phyloP scores from a whole-genome alignment of 2,797 vertebrate genomes.

The Meda fulgida region DNA sequence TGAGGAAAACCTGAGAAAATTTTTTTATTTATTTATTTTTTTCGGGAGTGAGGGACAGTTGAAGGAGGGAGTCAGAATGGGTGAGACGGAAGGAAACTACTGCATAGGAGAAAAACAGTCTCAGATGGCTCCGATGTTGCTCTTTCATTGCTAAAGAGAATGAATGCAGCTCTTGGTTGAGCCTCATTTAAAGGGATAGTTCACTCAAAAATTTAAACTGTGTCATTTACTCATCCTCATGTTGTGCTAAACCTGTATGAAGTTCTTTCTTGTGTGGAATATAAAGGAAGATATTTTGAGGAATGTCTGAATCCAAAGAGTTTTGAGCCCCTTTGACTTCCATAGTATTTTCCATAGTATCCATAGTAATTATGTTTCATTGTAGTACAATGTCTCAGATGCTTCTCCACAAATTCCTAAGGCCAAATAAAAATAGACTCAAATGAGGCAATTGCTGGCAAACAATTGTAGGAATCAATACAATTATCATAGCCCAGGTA shows the following conservation, averaged over 20 bases:
- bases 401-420: not conserved
- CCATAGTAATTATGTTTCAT: not conserved
- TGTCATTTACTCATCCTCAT: not conserved
- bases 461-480: not conserved
- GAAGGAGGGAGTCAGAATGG: constrained; percentile 13
- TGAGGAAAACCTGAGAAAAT: constrained; percentile 61
- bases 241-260: not conserved
- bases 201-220: not conserved
- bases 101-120: constrained; percentile 12
- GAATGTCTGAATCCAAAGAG: not conserved
- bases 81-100: not conserved
- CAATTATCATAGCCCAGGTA: not conserved
- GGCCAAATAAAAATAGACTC: not conserved
- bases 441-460: not conserved
- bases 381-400: not conserved
- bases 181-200: not conserved
- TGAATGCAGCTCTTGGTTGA: not conserved
- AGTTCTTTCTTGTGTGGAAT: not conserved
- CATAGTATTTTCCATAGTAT: too few species aligned
- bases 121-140: not conserved
- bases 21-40: not conserved
- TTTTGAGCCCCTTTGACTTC: too few species aligned
- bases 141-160: not conserved
- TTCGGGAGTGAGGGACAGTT: not conserved
- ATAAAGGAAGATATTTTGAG: not conserved